These are phyloP conservation scores for Helicoverpa zea DNA, from an alignment of 1,140 invertebrate species.

Conservation along the genomic window DNA sequence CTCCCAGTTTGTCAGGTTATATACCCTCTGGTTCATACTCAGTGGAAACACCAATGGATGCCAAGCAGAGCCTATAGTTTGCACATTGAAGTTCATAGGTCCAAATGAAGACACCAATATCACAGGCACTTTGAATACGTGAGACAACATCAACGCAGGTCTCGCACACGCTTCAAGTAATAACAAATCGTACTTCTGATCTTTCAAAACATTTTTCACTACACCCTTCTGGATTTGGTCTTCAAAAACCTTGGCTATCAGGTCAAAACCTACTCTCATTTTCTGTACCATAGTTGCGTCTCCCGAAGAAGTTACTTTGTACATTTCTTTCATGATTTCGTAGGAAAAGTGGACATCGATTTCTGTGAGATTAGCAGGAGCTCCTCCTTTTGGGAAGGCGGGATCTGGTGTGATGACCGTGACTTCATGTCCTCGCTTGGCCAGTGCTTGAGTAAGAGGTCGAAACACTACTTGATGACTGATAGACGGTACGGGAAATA, in stretches of 20 bases:
- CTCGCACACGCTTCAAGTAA: slow-evolving; percentile 61
- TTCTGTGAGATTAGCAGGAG: slow-evolving; percentile 55
- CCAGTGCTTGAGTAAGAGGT: slow-evolving; percentile 21
- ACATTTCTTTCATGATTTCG: slow-evolving; percentile 51
- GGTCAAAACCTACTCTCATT: not conserved
- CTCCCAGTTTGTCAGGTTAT: slow-evolving; percentile 54
- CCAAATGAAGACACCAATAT: slow-evolving; percentile 33
- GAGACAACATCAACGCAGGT: not conserved
- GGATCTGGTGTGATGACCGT: slow-evolving; percentile 26
- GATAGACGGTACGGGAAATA: slow-evolving; percentile 33
- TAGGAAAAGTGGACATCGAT: slow-evolving; percentile 63
- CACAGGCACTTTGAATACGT: slow-evolving; percentile 24
- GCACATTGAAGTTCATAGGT: not conserved
- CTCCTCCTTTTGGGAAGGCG: slow-evolving; percentile 7
- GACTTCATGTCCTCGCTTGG: not conserved
- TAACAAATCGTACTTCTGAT: slow-evolving; percentile 67
- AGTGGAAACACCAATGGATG: not conserved
- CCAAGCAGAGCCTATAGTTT: not conserved
- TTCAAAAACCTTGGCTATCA: slow-evolving; percentile 24
- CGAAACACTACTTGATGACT: slow-evolving; percentile 39
- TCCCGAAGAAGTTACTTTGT: not conserved
- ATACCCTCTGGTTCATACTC: not conserved
- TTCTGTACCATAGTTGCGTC: not conserved
- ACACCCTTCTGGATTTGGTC: slow-evolving; percentile 57
- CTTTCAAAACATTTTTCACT: slow-evolving; percentile 63